These are phyloP conservation scores for Bombus sylvicola DNA, from an alignment of 1,140 invertebrate species.

Conservation along the genomic window DNA sequence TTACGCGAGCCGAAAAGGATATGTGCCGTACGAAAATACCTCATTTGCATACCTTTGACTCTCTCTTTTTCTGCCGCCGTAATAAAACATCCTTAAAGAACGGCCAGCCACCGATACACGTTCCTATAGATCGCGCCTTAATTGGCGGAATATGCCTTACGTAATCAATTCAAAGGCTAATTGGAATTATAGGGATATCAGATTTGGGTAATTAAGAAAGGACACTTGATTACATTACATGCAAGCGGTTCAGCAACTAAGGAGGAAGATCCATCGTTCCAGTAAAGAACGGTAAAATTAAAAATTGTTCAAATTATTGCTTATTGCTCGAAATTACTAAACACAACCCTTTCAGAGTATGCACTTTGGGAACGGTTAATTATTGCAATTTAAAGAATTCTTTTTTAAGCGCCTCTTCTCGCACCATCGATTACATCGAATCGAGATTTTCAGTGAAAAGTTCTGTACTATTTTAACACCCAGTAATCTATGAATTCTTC, in stretches of 20 bases:
- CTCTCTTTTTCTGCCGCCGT: not conserved
- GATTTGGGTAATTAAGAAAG: conserved; percentile 65
- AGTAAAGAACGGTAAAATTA: conserved; percentile 8
- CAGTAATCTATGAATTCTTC: too few relatives aligned
- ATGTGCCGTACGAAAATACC: conserved; percentile 22
- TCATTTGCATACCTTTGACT: conserved; percentile 40
- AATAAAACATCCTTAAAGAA: conserved; percentile 39
- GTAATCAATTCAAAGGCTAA: conserved; percentile 62
- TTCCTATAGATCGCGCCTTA: conserved; percentile 34
- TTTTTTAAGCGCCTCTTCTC: not conserved
- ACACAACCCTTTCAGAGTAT: too few relatives aligned
- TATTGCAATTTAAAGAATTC: conserved; percentile 27
- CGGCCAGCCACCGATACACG: conserved; percentile 1
- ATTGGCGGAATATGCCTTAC: conserved; percentile 52
- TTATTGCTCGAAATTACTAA: conserved; percentile 46
- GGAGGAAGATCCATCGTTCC: not conserved
- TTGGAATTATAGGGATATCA: conserved; percentile 67
- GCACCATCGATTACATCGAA: not conserved
- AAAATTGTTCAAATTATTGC: conserved; percentile 31
- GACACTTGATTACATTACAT: conserved; percentile 54
- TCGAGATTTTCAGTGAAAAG: not conserved
- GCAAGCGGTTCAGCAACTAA: conserved; percentile 59
- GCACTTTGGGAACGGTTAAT: conserved; percentile 35
- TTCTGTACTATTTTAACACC: not conserved
- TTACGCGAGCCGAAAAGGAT: not conserved